phyloP scores from a whole-genome alignment of 2,797 vertebrate genomes.

The Hirundo rustica region DNA sequence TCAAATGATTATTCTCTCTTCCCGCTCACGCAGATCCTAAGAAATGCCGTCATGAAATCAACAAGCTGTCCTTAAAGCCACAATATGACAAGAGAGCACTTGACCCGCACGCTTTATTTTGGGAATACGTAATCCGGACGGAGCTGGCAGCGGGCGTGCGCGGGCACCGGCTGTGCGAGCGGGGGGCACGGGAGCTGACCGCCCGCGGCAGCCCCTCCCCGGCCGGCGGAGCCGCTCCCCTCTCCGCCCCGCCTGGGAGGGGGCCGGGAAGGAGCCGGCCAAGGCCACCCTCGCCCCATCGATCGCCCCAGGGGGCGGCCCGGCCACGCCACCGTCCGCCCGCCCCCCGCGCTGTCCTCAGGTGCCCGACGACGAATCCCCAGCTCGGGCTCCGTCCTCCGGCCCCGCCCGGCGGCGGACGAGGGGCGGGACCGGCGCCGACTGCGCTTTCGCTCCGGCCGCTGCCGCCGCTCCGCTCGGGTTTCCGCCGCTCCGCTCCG shows the following conservation, averaged over 20 bases:
- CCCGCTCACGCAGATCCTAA: neutral
- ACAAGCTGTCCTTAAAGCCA: too few relatives aligned
- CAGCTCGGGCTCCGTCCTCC: neutral
- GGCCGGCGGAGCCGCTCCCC: neutral
- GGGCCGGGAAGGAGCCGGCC: neutral
- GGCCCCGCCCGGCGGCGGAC: neutral
- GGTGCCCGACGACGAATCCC: neutral
- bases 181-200: rapidly evolving
- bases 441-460: too few relatives aligned
- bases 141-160: neutral
- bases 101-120: neutral
- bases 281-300: neutral
- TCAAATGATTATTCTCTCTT: neutral
- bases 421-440: neutral
- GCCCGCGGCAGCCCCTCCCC: neutral
- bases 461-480: rapidly evolving
- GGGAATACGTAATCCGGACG: neutral
- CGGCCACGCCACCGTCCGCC: neutral
- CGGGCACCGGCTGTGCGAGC: neutral
- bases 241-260: neutral
- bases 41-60: neutral
- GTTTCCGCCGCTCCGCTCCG: rapidly evolving
- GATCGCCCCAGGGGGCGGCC: neutral
- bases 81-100: neutral
- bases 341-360: neutral